A percentile compares a stretch with the other conserved stretches of the same genome.
phyloP scores from a whole-genome alignment of 2,888 invertebrate genomes.

The Metacarcinus magister region DNA sequence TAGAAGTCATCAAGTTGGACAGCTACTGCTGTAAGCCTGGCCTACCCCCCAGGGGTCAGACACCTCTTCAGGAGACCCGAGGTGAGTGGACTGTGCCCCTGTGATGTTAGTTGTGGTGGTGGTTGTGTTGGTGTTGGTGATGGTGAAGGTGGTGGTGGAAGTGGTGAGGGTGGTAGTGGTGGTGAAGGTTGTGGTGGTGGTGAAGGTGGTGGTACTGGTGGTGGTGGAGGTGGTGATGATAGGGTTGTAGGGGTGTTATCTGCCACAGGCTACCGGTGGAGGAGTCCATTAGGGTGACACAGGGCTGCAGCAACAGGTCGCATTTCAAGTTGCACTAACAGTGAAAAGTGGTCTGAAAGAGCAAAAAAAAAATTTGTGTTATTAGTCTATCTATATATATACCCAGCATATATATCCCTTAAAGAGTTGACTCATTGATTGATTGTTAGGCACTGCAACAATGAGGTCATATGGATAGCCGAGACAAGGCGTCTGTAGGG shows the following conservation, averaged over 20 bases:
- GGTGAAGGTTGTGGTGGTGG: conserved; percentile 60
- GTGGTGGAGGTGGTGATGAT: conserved; percentile 65
- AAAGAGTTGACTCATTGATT: no score
- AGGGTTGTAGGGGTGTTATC: conserved; percentile 31
- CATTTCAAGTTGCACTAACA: conserved; percentile 95
- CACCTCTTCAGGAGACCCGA: conserved; percentile 33
- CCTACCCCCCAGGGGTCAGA: conserved; percentile 29
- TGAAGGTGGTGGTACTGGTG: not conserved
- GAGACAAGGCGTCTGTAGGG: no score
- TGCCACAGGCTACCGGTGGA: conserved; percentile 82
- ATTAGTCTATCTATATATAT: not conserved
- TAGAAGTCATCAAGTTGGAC: not conserved
- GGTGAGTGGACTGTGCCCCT: conserved; percentile 69
- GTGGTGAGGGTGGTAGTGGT: not conserved
- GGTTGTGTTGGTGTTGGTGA: not conserved
- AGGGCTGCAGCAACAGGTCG: conserved; percentile 86
- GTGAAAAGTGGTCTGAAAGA: conserved; percentile 93
- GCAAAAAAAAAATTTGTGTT: not conserved
- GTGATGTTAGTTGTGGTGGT: conserved; percentile 48
- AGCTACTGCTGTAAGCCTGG: conserved; percentile 56
- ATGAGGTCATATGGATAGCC: no score
- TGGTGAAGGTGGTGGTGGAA: not conserved
- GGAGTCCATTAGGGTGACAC: conserved; percentile 82
- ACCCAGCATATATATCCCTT: not conserved
- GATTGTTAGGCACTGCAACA: no score